Evolutionary conservation across 2,113 vertebrate species (phyloP).

Genomic region (Heptranchias perlo): DNA sequence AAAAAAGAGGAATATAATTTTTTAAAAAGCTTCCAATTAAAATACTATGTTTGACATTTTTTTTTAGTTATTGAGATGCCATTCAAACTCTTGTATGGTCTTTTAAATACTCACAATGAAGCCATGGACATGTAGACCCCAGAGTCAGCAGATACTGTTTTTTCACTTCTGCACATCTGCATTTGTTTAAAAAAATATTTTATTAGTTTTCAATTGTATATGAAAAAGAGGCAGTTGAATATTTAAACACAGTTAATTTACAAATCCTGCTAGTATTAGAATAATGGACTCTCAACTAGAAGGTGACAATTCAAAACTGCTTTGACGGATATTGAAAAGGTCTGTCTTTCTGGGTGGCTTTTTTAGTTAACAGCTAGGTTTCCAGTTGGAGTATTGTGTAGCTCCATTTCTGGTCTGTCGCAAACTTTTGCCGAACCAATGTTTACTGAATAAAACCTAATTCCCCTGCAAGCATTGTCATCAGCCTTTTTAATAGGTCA

Average conservation of each 20-base stretch:
- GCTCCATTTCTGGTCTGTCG: background rate
- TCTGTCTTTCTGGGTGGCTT: background rate
- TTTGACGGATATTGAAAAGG: background rate
- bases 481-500: background rate
- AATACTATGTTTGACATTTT: background rate
- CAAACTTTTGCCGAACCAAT: background rate
- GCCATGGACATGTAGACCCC: conserved; percentile 26
- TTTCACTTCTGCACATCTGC: background rate
- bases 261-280: background rate
- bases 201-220: background rate
- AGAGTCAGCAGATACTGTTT: background rate
- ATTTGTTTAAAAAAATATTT: background rate
- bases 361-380: background rate
- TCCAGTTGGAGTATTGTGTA: background rate
- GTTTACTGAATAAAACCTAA: background rate
- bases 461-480: background rate
- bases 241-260: background rate
- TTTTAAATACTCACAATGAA: background rate
- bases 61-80: background rate
- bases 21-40: background rate
- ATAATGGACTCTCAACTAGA: background rate
- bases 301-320: background rate
- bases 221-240: background rate
- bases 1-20: background rate
- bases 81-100: background rate